Conservation (phyloP, 2,888 invertebrate species). For the Perizoma flavofasciatum region DNA sequence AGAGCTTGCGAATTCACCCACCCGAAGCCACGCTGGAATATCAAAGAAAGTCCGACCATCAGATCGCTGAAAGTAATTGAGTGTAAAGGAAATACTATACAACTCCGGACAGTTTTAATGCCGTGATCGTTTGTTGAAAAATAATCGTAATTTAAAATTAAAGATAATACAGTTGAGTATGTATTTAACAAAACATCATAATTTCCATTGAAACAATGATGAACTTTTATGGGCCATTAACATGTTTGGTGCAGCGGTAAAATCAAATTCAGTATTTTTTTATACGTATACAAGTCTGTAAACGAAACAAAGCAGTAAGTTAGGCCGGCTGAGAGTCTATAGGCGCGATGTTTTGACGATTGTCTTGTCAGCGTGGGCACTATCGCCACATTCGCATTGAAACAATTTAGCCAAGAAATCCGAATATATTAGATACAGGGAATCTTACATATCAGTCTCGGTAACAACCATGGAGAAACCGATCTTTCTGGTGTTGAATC, state of each 20-base stretch:
- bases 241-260: too few species aligned
- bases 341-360: conserved; percentile 65
- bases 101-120: conserved; percentile 28
- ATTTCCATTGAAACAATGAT: too few species aligned
- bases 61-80: conserved; percentile 62
- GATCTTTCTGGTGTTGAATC: conserved; percentile 12
- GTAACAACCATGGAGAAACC: background rate
- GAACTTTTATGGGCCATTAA: too few species aligned
- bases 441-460: conserved; percentile 1
- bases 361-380: conserved; percentile 59
- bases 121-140: conserved; percentile 29
- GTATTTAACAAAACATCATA: too few species aligned
- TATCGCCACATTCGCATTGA: conserved; percentile 36
- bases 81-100: conserved; percentile 50
- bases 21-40: conserved; percentile 53
- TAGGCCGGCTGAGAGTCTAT: conserved; percentile 50
- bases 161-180: background rate
- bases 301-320: conserved; percentile 25
- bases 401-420: conserved; percentile 18
- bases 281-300: too few species aligned
- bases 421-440: conserved; percentile 3
- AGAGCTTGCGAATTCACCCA: conserved; percentile 70
- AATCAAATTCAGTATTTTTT: too few species aligned
- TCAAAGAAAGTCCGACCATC: conserved; percentile 65
- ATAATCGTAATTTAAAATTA: conserved; percentile 1